Base-by-base conservation (phyloP, 2,888 invertebrate genomes). In the Rhagophthalmus giganteus region DNA sequence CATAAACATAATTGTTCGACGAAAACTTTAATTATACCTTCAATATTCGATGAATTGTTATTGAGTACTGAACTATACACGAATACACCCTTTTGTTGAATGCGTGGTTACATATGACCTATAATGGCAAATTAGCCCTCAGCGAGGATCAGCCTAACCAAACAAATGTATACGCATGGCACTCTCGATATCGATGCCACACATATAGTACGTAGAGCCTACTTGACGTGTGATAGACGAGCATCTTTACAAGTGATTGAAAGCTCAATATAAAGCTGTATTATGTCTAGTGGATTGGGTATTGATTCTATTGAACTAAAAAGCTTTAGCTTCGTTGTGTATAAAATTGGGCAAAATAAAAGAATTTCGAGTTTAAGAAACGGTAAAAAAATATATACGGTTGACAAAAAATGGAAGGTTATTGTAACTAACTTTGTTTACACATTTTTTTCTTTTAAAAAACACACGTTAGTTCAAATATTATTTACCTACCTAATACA, bases 141-240 rank as follows among this genome's bases (percentile, higher is more conserved):
- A 60, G 61, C 61, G 33, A 60, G 59, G 60, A 60, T 60, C 54
- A 60, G 55, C 61, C 63, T 60, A 60, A 60, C 57, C 57, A 60
- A 60, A 60, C 58, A 59, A 54, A 59, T 55, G 47, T 44, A 42
- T 40, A 57, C 55, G 53, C 48, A 48, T 49, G 51, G 50, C 55
- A 48, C 55, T 55, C 47, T 42, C 28, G 49, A 50, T 57, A 48
- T 49, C 50, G 57, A 55, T 54, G 58, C 52, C 52, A 58, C 52
- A 57, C 52, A 59, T 47, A 42, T 37, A 24, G 31, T 32, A 25
- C 20, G 28, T 14, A 32, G 7, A 11, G 26, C 35, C 51, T 52
- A 55, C 57, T 54, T 55, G 48, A 53, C 54, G 52, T 55, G 52
- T 51, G 55, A 55, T 51, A 53, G 55, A 46, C 55, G 48, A 52